phyloP scores from a whole-genome alignment of 2,888 invertebrate species.

The Synergus gifuensis region DNA sequence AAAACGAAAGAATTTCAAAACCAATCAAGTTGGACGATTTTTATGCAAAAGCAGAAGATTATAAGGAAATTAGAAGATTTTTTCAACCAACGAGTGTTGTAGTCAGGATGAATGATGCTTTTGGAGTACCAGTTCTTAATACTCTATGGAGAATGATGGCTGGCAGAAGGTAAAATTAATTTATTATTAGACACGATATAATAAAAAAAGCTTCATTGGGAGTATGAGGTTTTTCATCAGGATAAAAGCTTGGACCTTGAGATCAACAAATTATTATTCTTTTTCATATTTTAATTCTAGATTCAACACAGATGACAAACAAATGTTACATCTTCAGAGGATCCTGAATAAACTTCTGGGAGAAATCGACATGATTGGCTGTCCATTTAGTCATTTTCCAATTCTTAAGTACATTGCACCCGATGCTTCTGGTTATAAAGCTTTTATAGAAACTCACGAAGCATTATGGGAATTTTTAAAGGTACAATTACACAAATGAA shows the following conservation, averaged over 20 bases:
- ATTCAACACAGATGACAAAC: slow-evolving; percentile 85
- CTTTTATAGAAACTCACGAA: slow-evolving; percentile 85
- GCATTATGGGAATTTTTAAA: slow-evolving; percentile 86
- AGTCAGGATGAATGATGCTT: slow-evolving; percentile 86
- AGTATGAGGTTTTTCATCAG: background rate
- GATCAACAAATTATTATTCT: background rate
- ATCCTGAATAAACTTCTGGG: slow-evolving; percentile 86
- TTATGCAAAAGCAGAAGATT: slow-evolving; percentile 70
- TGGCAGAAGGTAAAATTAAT: slow-evolving; percentile 78
- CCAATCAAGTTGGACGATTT: slow-evolving; percentile 65
- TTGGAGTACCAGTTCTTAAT: slow-evolving; percentile 88
- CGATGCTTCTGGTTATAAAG: slow-evolving; percentile 86
- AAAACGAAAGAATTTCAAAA: slow-evolving; percentile 28
- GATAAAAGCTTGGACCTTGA: background rate
- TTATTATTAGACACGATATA: background rate
- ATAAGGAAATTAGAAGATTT: slow-evolving; percentile 64
- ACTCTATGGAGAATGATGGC: slow-evolving; percentile 92
- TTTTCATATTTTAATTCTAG: slow-evolving; percentile 73
- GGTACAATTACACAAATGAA: slow-evolving; percentile 60
- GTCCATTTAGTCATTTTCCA: slow-evolving; percentile 89
- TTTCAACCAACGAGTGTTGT: slow-evolving; percentile 75
- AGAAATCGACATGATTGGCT: slow-evolving; percentile 89
- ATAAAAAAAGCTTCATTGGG: background rate
- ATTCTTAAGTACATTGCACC: slow-evolving; percentile 85
- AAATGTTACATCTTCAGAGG: slow-evolving; percentile 84